Percentiles rank a stretch among this genome's conserved stretches.
These are phyloP conservation scores for Alces alces DNA, from an alignment of 2,113 vertebrate genomes.

Conservation along the genomic window DNA sequence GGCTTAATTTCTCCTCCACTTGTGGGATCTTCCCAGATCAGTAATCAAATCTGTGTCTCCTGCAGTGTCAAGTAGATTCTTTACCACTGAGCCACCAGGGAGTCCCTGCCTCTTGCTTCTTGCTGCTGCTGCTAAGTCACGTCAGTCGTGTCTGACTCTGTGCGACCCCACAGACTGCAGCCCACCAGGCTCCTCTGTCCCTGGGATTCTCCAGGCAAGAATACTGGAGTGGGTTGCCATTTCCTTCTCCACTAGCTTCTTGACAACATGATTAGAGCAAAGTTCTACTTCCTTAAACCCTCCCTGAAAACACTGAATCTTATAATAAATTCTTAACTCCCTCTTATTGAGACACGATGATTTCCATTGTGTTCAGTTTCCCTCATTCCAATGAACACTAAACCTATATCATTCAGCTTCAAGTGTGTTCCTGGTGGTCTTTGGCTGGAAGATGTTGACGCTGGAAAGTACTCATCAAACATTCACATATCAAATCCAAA, in stretches of 20 bases:
- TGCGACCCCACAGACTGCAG: no score
- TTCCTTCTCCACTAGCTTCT: not conserved
- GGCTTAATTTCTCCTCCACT: not conserved
- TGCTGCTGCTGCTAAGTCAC: no score
- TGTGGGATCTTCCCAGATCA: not conserved
- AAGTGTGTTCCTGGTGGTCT: not conserved
- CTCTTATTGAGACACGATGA: not conserved
- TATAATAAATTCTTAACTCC: not conserved
- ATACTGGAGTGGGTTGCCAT: no score
- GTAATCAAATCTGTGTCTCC: not conserved
- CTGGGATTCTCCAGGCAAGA: no score
- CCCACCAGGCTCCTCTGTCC: no score
- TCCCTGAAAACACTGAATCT: not conserved
- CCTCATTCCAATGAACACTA: not conserved
- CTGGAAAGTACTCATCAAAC: not conserved
- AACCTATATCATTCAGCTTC: not conserved
- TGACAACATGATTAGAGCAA: not conserved
- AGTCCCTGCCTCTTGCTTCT: not conserved
- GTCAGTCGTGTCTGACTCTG: no score
- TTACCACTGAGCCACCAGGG: not conserved
- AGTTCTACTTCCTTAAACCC: not conserved
- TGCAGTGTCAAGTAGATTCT: not conserved
- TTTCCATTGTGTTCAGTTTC: not conserved
- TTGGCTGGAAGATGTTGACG: not conserved
- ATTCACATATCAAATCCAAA: not conserved